Evolutionary conservation across 2,888 invertebrate species (phyloP).

Genomic region (Lochmaea capreae): DNA sequence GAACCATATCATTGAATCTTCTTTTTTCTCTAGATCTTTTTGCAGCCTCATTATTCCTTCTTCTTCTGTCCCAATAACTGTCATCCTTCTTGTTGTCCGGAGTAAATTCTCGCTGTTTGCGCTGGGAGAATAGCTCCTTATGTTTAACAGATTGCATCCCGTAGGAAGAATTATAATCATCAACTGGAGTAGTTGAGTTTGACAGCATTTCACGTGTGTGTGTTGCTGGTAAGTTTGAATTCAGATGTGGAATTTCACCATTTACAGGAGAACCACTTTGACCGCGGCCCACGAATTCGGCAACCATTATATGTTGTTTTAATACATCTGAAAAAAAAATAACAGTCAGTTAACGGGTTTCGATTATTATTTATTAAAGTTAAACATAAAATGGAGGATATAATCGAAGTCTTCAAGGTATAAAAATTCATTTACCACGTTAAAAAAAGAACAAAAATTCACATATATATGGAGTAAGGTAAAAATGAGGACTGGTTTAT

Average conservation of each 20-base stretch:
- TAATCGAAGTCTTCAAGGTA: not conserved
- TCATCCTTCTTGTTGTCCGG: conserved; percentile 97
- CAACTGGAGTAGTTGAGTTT: conserved; percentile 62
- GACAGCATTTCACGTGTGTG: conserved; percentile 64
- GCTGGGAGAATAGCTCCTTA: conserved; percentile 88
- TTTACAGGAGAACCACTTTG: conserved; percentile 77
- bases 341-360: conserved; percentile 11
- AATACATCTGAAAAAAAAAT: conserved; percentile 62
- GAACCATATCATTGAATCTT: conserved; percentile 95
- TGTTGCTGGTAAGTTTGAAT: conserved; percentile 69
- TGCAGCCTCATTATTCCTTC: conserved; percentile 97
- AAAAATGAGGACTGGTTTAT: conserved; percentile 54
- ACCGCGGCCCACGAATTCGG: conserved; percentile 85
- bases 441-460: conserved; percentile 23
- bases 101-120: conserved; percentile 96
- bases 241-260: conserved; percentile 74
- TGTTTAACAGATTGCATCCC: conserved; percentile 71
- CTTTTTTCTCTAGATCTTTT: conserved; percentile 96
- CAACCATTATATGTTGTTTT: conserved; percentile 84
- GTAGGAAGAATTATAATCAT: conserved; percentile 62
- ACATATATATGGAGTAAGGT: conserved; percentile 34
- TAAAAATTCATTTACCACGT: conserved; percentile 2
- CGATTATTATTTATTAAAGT: not conserved
- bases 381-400: not conserved
- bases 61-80: conserved; percentile 95